Percentiles rank a stretch among this genome's conserved stretches.
Evolutionary conservation across 2,113 vertebrate species (phyloP).

Genomic region (Bostrychus sinensis): DNA sequence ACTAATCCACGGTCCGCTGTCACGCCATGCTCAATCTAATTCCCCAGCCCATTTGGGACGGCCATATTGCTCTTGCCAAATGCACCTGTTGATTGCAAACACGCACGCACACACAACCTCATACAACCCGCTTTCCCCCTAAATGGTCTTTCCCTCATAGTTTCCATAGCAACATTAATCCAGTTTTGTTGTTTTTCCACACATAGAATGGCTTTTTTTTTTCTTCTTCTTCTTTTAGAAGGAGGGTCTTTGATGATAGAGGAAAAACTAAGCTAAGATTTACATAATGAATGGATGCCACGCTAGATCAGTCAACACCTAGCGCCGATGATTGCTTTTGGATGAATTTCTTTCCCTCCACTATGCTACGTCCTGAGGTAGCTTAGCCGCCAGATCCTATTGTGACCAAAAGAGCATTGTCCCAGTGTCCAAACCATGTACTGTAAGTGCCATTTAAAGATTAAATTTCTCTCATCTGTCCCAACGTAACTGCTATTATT

Average conservation of each 20-base stretch:
- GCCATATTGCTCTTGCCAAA: constrained; percentile 44
- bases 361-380: constrained; percentile 32
- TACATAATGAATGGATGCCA: constrained; percentile 75
- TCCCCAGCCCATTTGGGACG: constrained; percentile 57
- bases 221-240: no score
- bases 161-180: constrained; percentile 81
- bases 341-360: constrained; percentile 54
- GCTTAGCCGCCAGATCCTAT: constrained; percentile 32
- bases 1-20: constrained; percentile 58
- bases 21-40: constrained; percentile 60
- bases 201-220: constrained; percentile 71
- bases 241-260: constrained; percentile 78
- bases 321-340: constrained; percentile 70
- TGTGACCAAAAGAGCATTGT: constrained; percentile 53
- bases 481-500: no score
- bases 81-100: constrained; percentile 73
- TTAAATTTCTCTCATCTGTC: no score
- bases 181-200: constrained; percentile 73
- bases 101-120: constrained; percentile 20
- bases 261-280: constrained; percentile 68
- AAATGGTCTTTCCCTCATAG: constrained; percentile 73
- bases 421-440: no score
- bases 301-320: constrained; percentile 67
- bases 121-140: constrained; percentile 30
- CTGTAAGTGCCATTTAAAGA: no score